These are phyloP conservation scores for Actinernus sp. DNA, from an alignment of 92 coral and sea anemone genomes.

Conservation along the genomic window DNA sequence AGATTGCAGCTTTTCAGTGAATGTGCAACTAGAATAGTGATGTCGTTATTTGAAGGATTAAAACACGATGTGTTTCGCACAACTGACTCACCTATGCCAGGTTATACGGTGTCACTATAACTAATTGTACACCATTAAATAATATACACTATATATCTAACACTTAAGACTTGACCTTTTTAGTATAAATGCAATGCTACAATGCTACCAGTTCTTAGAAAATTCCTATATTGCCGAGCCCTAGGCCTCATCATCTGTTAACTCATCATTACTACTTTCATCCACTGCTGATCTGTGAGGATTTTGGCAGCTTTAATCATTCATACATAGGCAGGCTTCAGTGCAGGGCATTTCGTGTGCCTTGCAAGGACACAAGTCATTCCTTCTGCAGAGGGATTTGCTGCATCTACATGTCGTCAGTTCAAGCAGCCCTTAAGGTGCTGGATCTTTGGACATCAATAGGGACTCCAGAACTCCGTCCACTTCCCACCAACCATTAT, in stretches of 20 bases:
- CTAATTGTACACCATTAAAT: neutral
- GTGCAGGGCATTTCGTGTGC: conserved; percentile 46
- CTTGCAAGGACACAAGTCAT: conserved; percentile 46
- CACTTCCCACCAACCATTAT: conserved; percentile 48
- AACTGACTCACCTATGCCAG: too few species aligned
- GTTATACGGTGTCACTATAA: neutral
- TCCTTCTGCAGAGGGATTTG: conserved; percentile 45
- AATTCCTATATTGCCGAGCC: too few species aligned
- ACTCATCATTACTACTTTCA: too few species aligned
- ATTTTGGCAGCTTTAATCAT: conserved; percentile 43
- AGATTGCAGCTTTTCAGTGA: too few species aligned
- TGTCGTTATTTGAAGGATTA: too few species aligned
- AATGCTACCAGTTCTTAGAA: too few species aligned
- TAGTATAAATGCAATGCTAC: too few species aligned
- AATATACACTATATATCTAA: too few species aligned
- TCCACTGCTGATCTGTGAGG: conserved; percentile 11
- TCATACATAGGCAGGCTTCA: conserved; percentile 53
- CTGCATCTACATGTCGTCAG: conserved; percentile 53
- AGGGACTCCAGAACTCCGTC: conserved; percentile 16
- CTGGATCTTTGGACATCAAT: conserved; percentile 69
- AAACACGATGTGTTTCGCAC: too few species aligned
- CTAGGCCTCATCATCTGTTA: neutral
- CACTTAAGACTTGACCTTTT: too few species aligned
- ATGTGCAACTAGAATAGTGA: too few species aligned
- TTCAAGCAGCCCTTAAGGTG: conserved; percentile 59